Evolutionary conservation across 2,113 vertebrate genomes (phyloP).

Genomic region (Mugil cephalus): DNA sequence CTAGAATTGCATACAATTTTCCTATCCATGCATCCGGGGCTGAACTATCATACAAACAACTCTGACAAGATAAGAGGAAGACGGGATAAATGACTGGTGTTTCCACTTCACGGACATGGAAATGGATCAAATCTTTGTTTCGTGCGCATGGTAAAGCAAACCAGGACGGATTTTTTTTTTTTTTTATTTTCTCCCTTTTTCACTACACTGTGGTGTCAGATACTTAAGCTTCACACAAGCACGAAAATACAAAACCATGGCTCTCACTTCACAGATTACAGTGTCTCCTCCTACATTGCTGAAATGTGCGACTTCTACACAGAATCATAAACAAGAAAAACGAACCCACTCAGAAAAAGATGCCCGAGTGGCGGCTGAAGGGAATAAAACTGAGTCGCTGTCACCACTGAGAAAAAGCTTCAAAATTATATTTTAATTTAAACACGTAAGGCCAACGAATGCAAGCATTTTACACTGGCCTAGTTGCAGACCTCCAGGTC

Average conservation of each 20-base stretch:
- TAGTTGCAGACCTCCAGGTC: too few species aligned
- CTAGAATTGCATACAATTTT: slow-evolving; percentile 55
- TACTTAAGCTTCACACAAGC: slow-evolving; percentile 22
- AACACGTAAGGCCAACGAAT: too few species aligned
- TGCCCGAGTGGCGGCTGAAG: background rate
- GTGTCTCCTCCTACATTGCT: background rate
- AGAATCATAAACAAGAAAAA: background rate
- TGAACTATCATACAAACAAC: slow-evolving; percentile 60
- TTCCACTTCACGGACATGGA: slow-evolving; percentile 53
- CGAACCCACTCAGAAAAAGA: background rate
- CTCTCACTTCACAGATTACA: slow-evolving; percentile 23
- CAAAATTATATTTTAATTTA: too few species aligned
- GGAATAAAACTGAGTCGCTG: background rate
- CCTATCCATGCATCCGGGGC: slow-evolving; percentile 60
- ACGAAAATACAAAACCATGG: background rate
- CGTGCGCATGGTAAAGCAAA: background rate
- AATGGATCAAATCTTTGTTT: slow-evolving; percentile 55
- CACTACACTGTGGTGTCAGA: slow-evolving; percentile 4
- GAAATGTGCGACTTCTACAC: background rate
- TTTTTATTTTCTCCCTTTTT: too few species aligned
- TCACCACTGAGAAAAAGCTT: background rate
- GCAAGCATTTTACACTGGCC: too few species aligned
- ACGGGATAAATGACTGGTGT: slow-evolving; percentile 55
- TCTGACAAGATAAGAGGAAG: slow-evolving; percentile 68
- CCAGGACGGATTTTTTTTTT: slow-evolving; percentile 6